Percentiles rank a stretch among this genome's conserved stretches.
Conservation (phyloP, 2,888 invertebrate species). For the Escarpia spicata region DNA sequence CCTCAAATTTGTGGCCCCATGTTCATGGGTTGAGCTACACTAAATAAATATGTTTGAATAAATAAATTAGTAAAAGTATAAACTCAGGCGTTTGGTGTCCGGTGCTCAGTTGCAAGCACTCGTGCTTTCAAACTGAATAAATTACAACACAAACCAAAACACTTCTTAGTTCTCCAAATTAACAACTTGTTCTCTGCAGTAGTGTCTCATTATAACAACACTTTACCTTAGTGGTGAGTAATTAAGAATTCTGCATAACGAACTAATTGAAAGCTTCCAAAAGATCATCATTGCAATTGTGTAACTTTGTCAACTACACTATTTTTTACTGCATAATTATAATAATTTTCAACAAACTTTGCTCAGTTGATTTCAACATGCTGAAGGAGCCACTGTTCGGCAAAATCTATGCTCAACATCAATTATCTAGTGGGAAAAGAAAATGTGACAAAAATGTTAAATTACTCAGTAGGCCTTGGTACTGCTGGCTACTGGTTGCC, state of each 20-base stretch:
- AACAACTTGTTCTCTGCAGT: background rate
- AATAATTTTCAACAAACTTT: background rate
- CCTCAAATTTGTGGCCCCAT: background rate
- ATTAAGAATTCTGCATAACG: background rate
- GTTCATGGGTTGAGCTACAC: background rate
- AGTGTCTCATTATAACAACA: background rate
- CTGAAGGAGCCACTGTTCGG: background rate
- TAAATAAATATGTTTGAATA: background rate
- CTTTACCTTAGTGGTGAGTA: background rate
- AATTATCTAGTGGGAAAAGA: background rate
- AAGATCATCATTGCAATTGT: background rate
- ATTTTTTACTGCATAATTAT: background rate
- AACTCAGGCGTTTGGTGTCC: background rate
- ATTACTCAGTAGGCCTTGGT: background rate
- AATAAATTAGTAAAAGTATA: background rate
- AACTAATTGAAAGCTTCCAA: background rate
- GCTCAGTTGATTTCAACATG: background rate
- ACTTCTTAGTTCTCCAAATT: background rate
- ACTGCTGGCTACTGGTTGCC: background rate
- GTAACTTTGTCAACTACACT: background rate
- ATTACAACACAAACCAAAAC: background rate
- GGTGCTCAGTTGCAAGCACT: background rate
- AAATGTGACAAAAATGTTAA: background rate
- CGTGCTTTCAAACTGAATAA: background rate
- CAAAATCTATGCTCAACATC: background rate